phyloP scores from a whole-genome alignment of 2,113 vertebrate genomes.

The Ancistrus triradiatus region DNA sequence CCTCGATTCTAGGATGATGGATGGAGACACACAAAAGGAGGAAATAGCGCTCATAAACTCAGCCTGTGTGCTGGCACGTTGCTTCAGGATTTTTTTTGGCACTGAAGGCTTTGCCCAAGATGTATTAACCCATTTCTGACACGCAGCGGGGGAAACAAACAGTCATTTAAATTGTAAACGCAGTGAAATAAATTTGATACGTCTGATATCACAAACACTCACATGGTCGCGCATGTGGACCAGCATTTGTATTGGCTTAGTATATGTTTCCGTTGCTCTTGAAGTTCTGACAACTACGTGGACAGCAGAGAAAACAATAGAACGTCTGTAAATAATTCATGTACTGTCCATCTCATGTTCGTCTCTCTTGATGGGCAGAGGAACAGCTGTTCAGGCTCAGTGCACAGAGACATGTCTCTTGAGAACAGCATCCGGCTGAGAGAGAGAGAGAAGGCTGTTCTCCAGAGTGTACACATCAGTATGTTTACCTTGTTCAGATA shows the following conservation, averaged over 20 bases:
- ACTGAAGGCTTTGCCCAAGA: conserved; percentile 19
- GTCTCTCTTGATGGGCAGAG: conserved; percentile 65
- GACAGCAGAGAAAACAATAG: conserved; percentile 28
- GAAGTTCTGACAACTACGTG: neutral
- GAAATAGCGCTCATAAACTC: conserved; percentile 34
- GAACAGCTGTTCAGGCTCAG: conserved; percentile 71
- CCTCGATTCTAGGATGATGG: conserved; percentile 33
- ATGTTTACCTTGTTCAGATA: conserved; percentile 71
- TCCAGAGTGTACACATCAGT: conserved; percentile 63
- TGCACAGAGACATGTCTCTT: conserved; percentile 57
- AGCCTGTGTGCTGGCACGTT: conserved; percentile 27
- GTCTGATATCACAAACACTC: conserved; percentile 3
- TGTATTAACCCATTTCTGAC: conserved; percentile 25
- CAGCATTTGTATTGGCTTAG: neutral
- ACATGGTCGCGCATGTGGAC: neutral
- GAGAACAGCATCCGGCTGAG: conserved; percentile 73
- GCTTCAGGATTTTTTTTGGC: neutral
- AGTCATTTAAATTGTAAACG: conserved; percentile 5
- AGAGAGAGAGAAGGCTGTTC: conserved; percentile 48
- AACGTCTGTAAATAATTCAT: conserved; percentile 72
- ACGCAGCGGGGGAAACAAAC: conserved; percentile 4
- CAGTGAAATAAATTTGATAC: conserved; percentile 1
- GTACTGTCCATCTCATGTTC: conserved; percentile 61
- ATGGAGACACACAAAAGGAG: conserved; percentile 38
- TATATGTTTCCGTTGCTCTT: neutral